phyloP scores from a whole-genome alignment of 2,797 vertebrate genomes.

The Allobates femoralis region DNA sequence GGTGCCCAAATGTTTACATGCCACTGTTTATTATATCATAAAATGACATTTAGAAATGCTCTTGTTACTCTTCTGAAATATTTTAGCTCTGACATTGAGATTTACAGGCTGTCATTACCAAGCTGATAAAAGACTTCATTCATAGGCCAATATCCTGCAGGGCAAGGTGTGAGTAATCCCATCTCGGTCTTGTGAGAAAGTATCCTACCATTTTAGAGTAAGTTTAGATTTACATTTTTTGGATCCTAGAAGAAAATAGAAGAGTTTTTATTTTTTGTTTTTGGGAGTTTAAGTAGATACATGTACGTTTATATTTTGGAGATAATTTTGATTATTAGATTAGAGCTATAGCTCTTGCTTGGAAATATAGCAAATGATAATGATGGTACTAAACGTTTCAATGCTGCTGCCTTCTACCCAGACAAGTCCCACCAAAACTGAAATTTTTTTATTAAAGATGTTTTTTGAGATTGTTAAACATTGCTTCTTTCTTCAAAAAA shows the following conservation, averaged over 20 bases:
- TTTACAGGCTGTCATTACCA: neutral
- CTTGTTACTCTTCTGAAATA: neutral
- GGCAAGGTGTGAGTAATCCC: neutral
- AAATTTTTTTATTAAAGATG: no score
- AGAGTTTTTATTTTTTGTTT: slow-evolving; percentile 34
- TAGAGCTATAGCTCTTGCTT: slow-evolving; percentile 50
- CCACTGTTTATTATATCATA: neutral
- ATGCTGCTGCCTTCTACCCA: neutral
- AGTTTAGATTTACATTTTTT: neutral
- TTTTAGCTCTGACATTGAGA: neutral
- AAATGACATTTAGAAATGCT: neutral
- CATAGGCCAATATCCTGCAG: neutral
- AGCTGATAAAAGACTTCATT: neutral
- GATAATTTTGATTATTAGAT: slow-evolving; percentile 26
- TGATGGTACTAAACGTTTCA: neutral
- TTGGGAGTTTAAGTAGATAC: slow-evolving; percentile 23
- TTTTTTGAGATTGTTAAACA: no score
- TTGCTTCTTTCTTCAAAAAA: no score
- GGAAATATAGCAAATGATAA: slow-evolving; percentile 27
- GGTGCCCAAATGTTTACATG: no score
- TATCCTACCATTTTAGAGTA: neutral
- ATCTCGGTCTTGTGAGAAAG: neutral
- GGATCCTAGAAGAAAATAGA: slow-evolving; percentile 19
- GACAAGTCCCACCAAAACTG: neutral
- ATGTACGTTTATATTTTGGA: slow-evolving; percentile 28